Evolutionary conservation across 2,888 invertebrate species (phyloP).

Genomic region (Calephelis perditalis): DNA sequence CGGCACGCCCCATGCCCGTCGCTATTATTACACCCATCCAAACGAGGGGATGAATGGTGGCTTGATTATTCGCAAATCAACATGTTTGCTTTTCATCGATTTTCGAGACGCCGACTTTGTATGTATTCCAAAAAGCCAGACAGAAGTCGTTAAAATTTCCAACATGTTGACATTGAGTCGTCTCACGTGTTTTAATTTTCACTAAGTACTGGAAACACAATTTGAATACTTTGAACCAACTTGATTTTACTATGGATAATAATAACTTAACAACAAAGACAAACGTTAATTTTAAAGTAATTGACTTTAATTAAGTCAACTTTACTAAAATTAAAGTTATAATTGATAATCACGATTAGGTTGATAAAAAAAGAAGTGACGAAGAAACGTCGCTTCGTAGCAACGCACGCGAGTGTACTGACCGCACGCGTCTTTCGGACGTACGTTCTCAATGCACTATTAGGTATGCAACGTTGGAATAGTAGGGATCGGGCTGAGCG

Average conservation of each 20-base stretch:
- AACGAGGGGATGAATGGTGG: conserved; percentile 57
- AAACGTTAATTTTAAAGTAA: too few species aligned
- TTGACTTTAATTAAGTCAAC: too few species aligned
- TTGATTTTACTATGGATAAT: too few species aligned
- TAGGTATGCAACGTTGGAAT: conserved; percentile 54
- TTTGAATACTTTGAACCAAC: conserved; percentile 15
- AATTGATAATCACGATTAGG: too few species aligned
- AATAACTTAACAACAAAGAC: too few species aligned
- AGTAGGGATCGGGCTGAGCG: conserved; percentile 46
- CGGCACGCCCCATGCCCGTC: conserved; percentile 45
- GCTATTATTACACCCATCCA: conserved; percentile 59
- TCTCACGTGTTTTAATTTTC: conserved; percentile 7
- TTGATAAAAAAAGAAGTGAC: conserved; percentile 32
- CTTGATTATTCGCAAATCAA: conserved; percentile 72
- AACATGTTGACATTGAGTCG: background rate
- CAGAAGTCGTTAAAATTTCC: conserved; percentile 20
- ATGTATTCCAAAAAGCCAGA: conserved; percentile 24
- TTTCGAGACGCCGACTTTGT: conserved; percentile 39
- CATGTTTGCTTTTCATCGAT: conserved; percentile 71
- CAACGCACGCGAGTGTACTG: conserved; percentile 70
- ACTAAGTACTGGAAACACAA: conserved; percentile 40
- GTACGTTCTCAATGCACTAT: conserved; percentile 45
- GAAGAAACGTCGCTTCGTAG: conserved; percentile 49
- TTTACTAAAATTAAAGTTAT: background rate
- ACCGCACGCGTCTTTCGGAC: conserved; percentile 58